phyloP scores from a whole-genome alignment of 2,888 invertebrate species.

The Xanthostigma xanthostigma region DNA sequence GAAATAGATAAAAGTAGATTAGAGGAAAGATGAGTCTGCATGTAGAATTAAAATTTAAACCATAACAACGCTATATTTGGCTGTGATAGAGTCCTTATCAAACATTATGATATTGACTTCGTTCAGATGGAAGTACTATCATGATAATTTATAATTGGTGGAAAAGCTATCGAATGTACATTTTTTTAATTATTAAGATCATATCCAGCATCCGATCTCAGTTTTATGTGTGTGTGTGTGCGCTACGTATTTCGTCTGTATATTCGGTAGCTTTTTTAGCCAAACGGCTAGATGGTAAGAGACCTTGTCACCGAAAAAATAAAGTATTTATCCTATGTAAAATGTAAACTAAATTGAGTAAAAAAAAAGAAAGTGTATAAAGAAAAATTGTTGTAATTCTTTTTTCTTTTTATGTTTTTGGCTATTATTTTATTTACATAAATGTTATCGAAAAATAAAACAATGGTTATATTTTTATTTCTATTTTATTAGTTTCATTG shows the following conservation, averaged over 20 bases:
- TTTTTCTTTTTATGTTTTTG: constrained; percentile 6
- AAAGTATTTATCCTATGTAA: constrained; percentile 18
- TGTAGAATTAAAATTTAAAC: too few species aligned
- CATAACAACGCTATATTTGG: constrained; percentile 20
- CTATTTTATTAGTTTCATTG: too few species aligned
- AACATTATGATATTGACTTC: constrained; percentile 39
- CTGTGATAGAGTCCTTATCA: constrained; percentile 38
- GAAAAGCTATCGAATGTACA: constrained; percentile 1
- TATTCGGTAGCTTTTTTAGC: too few species aligned
- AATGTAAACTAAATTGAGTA: constrained; percentile 12
- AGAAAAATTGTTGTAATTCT: constrained; percentile 9
- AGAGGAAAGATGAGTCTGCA: too few species aligned
- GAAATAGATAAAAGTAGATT: too few species aligned
- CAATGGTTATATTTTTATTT: too few species aligned
- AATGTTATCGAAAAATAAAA: not conserved
- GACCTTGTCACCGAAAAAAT: constrained; percentile 29
- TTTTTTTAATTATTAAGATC: too few species aligned
- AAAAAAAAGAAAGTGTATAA: constrained; percentile 15
- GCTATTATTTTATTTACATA: not conserved
- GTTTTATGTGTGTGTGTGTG: too few species aligned
- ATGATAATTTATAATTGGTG: constrained; percentile 20
- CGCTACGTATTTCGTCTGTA: too few species aligned
- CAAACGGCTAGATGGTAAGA: constrained; percentile 22
- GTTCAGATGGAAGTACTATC: constrained; percentile 40
- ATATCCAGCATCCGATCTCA: too few species aligned